A percentile compares a stretch with the other conserved stretches of the same genome.
These are phyloP conservation scores for Phrynocephalus forsythii DNA, from an alignment of 2,797 vertebrate species.

Conservation along the genomic window DNA sequence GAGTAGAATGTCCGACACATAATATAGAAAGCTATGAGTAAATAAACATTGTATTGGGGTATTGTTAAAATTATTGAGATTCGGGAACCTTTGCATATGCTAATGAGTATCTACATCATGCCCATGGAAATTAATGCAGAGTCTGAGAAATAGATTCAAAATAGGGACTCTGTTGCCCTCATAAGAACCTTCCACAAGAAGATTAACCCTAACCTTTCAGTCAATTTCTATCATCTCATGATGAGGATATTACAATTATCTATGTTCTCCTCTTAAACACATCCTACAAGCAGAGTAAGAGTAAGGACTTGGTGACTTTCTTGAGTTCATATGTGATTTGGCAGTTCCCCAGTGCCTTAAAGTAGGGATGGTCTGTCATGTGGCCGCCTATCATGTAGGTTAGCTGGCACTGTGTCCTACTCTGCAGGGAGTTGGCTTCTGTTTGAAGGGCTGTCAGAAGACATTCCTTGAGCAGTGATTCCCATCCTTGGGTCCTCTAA, in stretches of 20 bases:
- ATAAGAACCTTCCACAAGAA: neutral
- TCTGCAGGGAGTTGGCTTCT: neutral
- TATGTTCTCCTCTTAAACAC: neutral
- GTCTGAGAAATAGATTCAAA: no score
- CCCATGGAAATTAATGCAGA: neutral
- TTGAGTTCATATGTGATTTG: no score
- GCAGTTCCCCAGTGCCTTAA: neutral
- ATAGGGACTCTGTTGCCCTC: neutral
- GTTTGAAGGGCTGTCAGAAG: no score
- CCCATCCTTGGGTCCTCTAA: no score
- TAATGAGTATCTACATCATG: neutral
- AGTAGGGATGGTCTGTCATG: no score
- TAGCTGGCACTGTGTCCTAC: neutral
- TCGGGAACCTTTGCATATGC: neutral
- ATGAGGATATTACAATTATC: neutral
- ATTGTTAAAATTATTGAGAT: neutral
- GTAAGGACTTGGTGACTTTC: neutral
- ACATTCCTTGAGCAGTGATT: no score
- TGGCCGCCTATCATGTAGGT: no score
- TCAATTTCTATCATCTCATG: neutral
- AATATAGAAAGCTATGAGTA: neutral
- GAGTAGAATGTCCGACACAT: neutral
- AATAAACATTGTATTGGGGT: neutral
- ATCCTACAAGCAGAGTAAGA: neutral
- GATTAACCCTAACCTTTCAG: neutral